A percentile compares a stretch with the other conserved stretches of the same genome.
These are phyloP conservation scores for Ophioninae sp. DNA, from an alignment of 2,888 invertebrate genomes.

Conservation along the genomic window DNA sequence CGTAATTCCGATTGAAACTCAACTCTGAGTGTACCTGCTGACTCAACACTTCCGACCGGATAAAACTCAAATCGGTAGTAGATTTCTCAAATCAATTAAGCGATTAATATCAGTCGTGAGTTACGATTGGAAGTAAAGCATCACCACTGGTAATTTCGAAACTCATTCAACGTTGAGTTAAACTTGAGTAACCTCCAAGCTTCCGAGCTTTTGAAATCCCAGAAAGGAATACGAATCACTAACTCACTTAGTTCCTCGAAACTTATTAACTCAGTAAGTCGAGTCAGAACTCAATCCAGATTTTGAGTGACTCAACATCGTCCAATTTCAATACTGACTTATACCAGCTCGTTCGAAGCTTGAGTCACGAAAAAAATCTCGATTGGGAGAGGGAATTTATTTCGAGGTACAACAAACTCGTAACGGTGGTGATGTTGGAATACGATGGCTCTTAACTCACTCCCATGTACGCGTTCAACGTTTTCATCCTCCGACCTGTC, in stretches of 20 bases:
- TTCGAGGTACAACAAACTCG: not conserved
- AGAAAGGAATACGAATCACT: not conserved
- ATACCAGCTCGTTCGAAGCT: not conserved
- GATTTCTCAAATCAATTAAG: not conserved
- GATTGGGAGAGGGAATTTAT: not conserved
- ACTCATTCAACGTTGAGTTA: not conserved
- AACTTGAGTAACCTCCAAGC: not conserved
- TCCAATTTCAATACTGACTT: not conserved
- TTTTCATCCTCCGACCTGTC: constrained; percentile 14
- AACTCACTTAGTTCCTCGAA: not conserved
- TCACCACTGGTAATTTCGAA: not conserved
- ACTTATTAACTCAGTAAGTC: not conserved
- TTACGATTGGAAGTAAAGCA: not conserved
- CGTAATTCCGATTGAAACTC: not conserved
- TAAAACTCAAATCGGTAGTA: not conserved
- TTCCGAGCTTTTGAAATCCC: not conserved
- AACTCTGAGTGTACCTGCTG: not conserved
- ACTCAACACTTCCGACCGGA: not conserved
- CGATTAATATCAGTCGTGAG: not conserved
- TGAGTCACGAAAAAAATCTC: not conserved
- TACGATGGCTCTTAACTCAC: not conserved
- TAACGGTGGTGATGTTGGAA: not conserved
- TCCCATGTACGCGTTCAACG: constrained; percentile 2
- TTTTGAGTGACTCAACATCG: not conserved
- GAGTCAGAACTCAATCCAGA: not conserved